These are phyloP conservation scores for Eulemur rufifrons DNA, from an alignment of 2,113 vertebrate genomes.

Conservation along the genomic window DNA sequence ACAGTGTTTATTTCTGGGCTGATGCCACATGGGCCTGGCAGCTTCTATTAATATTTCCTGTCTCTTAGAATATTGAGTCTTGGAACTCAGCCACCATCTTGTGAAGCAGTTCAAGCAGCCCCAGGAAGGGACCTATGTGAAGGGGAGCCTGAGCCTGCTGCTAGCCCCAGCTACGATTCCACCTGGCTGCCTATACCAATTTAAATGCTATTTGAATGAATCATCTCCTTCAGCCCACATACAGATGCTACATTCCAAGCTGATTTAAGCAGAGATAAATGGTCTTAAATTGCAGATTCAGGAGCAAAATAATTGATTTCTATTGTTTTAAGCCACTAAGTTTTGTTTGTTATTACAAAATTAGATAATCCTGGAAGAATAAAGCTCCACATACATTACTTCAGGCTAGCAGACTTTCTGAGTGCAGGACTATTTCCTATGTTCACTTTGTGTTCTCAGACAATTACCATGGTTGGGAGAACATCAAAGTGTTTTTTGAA, in stretches of 20 bases:
- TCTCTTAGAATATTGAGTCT: not conserved
- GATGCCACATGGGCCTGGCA: not conserved
- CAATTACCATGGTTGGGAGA: not conserved
- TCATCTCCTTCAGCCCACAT: not conserved
- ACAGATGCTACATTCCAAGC: not conserved
- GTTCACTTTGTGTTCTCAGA: not conserved
- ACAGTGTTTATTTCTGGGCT: not conserved
- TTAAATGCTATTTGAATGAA: not conserved
- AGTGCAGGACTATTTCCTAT: not conserved
- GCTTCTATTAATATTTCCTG: not conserved
- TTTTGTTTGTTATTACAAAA: not conserved
- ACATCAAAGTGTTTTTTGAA: not conserved
- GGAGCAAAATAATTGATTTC: not conserved
- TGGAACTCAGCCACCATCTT: not conserved
- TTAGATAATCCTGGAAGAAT: not conserved
- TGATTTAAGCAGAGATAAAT: not conserved
- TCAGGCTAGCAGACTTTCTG: not conserved
- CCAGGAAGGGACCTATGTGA: rapidly evolving
- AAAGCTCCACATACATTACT: not conserved
- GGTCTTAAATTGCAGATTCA: not conserved
- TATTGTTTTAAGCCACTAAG: not conserved
- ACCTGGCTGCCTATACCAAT: not conserved
- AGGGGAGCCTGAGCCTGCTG: not conserved
- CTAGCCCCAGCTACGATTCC: rapidly evolving
- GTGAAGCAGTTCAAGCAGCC: not conserved